phyloP scores from a whole-genome alignment of 2,113 vertebrate genomes.

The Gulo gulo region DNA sequence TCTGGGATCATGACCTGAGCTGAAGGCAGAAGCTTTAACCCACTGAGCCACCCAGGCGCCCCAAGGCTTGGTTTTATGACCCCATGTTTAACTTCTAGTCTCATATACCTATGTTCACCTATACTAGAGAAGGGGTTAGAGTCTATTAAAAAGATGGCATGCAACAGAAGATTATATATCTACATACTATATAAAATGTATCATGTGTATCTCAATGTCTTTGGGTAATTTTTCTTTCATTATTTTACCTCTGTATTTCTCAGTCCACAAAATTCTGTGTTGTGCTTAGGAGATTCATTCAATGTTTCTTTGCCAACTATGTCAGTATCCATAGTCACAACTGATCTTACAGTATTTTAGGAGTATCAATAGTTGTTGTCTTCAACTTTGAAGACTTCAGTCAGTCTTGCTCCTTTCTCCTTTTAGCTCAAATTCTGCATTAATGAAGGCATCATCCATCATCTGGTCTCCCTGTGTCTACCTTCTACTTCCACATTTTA shows the following conservation, averaged over 20 bases:
- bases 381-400: slow-evolving; percentile 63
- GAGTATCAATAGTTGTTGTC: slow-evolving; percentile 56
- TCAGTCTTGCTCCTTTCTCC: slow-evolving; percentile 66
- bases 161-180: background rate
- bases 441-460: slow-evolving; percentile 45
- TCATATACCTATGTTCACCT: background rate
- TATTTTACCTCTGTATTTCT: background rate
- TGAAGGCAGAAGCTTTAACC: too few relatives aligned
- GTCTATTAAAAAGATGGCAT: background rate
- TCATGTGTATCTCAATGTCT: background rate
- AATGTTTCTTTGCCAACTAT: slow-evolving; percentile 69
- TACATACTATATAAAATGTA: background rate
- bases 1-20: too few relatives aligned
- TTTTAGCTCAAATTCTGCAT: slow-evolving; percentile 34
- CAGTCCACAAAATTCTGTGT: background rate
- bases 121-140: background rate
- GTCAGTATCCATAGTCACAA: slow-evolving; percentile 38
- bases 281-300: background rate
- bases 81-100: background rate
- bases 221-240: background rate
- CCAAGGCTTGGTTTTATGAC: background rate
- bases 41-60: too few relatives aligned
- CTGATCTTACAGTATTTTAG: slow-evolving; percentile 76
- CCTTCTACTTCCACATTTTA: slow-evolving; percentile 15
- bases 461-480: background rate